Evolutionary conservation across 2,113 vertebrate genomes (phyloP).

Genomic region (Stigmatopora argus): DNA sequence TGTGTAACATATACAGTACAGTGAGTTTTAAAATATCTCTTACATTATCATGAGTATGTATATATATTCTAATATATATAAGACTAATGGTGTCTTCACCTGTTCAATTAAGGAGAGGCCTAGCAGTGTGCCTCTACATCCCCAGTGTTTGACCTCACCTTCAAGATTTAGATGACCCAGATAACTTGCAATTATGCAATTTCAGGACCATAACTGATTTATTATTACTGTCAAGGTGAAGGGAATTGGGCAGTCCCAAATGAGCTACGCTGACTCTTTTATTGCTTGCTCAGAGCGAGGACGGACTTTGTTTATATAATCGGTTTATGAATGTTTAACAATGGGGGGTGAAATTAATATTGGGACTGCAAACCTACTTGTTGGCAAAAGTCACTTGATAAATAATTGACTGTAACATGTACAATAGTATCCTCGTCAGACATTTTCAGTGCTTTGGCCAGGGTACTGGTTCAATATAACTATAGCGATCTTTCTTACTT

Average conservation of each 20-base stretch:
- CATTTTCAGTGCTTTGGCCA: not conserved
- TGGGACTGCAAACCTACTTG: not conserved
- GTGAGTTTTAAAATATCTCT: too few relatives aligned
- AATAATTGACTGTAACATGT: not conserved
- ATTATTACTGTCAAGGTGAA: conserved; percentile 8
- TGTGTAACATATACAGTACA: too few relatives aligned
- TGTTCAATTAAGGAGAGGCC: not conserved
- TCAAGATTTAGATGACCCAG: conserved; percentile 6
- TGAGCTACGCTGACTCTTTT: not conserved
- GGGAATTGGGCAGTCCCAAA: conserved; percentile 3
- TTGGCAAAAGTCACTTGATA: not conserved
- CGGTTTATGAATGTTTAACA: not conserved
- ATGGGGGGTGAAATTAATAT: not conserved
- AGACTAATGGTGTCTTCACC: not conserved
- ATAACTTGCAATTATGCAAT: conserved; percentile 6
- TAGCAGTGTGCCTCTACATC: not conserved
- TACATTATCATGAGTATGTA: too few relatives aligned
- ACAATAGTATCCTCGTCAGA: not conserved
- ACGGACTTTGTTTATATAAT: not conserved
- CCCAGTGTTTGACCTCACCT: conserved; percentile 4
- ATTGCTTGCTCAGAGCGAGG: conserved; percentile 2
- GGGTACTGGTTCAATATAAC: not conserved
- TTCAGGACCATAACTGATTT: conserved; percentile 5
- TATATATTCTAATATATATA: not conserved
- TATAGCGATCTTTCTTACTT: not conserved